Conservation (phyloP, 1,140 invertebrate species). For the Heliconius hewitsoni region DNA sequence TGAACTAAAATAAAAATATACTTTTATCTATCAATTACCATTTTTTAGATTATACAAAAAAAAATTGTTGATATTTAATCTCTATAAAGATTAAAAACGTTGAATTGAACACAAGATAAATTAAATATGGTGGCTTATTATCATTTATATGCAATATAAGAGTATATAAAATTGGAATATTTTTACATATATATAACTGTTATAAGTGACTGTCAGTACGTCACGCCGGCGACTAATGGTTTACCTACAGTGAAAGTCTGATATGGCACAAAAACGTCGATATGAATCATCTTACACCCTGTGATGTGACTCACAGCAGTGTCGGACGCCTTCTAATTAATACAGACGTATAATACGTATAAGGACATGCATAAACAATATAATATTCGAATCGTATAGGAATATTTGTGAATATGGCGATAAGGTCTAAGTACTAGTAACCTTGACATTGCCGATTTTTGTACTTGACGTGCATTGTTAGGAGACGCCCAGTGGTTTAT, state of each 20-base stretch:
- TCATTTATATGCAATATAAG: constrained; percentile 3
- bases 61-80: constrained; percentile 4
- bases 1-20: background rate
- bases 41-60: background rate
- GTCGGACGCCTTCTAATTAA: constrained; percentile 23
- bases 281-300: constrained; percentile 32
- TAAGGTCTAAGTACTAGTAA: constrained; percentile 26
- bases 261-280: constrained; percentile 29
- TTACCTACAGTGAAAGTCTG: constrained; percentile 38
- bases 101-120: constrained; percentile 3
- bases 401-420: constrained; percentile 4
- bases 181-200: constrained; percentile 4
- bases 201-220: constrained; percentile 25
- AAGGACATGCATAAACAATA: constrained; percentile 24
- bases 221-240: constrained; percentile 32
- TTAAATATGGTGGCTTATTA: constrained; percentile 3
- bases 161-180: background rate
- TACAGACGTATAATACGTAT: constrained; percentile 7
- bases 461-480: constrained; percentile 1
- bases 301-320: constrained; percentile 27
- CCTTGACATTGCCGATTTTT: constrained; percentile 40
- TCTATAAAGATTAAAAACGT: background rate
- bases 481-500: constrained; percentile 34
- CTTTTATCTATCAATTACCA: background rate
- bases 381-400: constrained; percentile 15